phyloP scores from a whole-genome alignment of 1,140 invertebrate species.

The Zaprionus nigranus region DNA sequence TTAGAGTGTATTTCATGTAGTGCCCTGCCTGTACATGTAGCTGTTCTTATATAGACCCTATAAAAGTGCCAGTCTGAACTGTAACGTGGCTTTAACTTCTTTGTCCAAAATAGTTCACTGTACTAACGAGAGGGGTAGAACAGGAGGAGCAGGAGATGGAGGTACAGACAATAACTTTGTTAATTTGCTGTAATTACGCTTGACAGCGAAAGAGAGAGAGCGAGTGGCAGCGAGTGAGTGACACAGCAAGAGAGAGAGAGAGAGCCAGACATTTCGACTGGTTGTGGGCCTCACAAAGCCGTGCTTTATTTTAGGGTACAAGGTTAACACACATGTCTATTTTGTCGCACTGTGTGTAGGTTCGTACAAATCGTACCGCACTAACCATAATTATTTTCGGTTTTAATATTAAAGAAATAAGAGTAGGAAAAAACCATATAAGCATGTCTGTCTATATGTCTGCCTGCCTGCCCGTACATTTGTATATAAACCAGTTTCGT shows the following conservation, averaged over 20 bases:
- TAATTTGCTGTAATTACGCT: conserved; percentile 74
- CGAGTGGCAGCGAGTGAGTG: not conserved
- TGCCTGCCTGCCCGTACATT: not conserved
- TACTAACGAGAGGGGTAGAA: conserved; percentile 36
- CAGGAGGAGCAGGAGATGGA: conserved; percentile 3
- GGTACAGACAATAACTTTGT: conserved; percentile 59
- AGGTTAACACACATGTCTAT: conserved; percentile 60
- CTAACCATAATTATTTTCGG: conserved; percentile 75
- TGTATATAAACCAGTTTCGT: conserved; percentile 68
- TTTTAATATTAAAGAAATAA: conserved; percentile 68
- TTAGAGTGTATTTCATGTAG: not conserved
- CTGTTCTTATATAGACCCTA: conserved; percentile 50
- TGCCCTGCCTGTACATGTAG: conserved; percentile 43
- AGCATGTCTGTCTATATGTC: not conserved
- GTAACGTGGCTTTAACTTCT: conserved; percentile 59
- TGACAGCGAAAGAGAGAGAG: not conserved
- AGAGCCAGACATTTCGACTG: conserved; percentile 24
- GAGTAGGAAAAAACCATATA: conserved; percentile 30
- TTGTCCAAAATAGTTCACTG: conserved; percentile 70
- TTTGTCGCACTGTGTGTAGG: conserved; percentile 65
- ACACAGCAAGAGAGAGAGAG: not conserved
- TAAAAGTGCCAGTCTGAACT: conserved; percentile 53
- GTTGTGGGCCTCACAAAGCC: conserved; percentile 65
- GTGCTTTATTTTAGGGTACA: conserved; percentile 79
- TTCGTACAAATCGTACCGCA: conserved; percentile 67